Evolutionary conservation across 2,888 invertebrate genomes (phyloP).

Genomic region (Caenorhabditis angaria): DNA sequence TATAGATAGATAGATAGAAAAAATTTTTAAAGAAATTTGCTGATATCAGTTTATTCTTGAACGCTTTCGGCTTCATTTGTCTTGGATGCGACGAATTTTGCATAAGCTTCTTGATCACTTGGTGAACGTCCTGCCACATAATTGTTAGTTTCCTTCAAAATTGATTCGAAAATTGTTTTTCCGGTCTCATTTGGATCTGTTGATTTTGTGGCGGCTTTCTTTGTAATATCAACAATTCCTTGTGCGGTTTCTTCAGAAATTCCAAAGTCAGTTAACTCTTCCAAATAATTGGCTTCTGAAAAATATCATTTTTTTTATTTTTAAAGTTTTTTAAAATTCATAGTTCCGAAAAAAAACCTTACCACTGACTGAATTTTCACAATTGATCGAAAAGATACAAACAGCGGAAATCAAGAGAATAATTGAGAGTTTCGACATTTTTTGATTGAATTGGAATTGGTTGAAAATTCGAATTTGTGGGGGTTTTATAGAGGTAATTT

Average conservation of each 20-base stretch:
- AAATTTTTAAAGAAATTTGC: too few species aligned
- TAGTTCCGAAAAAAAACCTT: too few species aligned
- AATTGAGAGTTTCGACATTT: not conserved
- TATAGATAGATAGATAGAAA: too few species aligned
- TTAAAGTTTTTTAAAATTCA: too few species aligned
- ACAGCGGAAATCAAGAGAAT: not conserved
- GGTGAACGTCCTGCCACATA: conserved; percentile 13
- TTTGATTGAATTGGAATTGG: not conserved
- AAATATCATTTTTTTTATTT: too few species aligned
- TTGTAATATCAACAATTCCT: conserved; percentile 17
- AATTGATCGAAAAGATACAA: not conserved
- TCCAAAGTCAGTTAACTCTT: conserved; percentile 29
- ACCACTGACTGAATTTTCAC: not conserved
- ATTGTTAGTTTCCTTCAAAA: conserved; percentile 21
- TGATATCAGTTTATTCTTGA: not conserved
- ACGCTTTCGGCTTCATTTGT: conserved; percentile 11
- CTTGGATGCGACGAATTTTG: conserved; percentile 23
- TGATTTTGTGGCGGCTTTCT: conserved; percentile 13
- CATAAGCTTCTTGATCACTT: conserved; percentile 26
- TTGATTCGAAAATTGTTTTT: conserved; percentile 22
- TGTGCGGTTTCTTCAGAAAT: conserved; percentile 23
- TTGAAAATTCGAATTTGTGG: not conserved
- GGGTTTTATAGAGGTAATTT: not conserved
- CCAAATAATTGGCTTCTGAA: conserved; percentile 30
- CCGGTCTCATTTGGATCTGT: conserved; percentile 10